Evolutionary conservation across 1,140 invertebrate species (phyloP).

Genomic region (Telenomus remus): DNA sequence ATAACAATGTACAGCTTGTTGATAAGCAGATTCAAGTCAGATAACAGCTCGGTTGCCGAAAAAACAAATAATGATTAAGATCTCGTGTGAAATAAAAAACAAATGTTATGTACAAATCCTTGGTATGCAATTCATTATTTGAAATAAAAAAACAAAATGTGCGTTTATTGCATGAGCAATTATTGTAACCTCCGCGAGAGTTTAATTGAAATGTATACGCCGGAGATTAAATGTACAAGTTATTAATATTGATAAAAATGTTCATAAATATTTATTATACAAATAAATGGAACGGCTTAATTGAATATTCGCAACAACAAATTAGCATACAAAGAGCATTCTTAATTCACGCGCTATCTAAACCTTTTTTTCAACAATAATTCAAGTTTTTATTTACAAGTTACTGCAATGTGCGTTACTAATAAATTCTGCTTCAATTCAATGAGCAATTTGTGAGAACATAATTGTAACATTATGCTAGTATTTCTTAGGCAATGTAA

Average conservation of each 20-base stretch:
- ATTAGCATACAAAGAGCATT: constrained; percentile 33
- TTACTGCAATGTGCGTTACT: too few species aligned
- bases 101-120: too few species aligned
- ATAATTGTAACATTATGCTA: too few species aligned
- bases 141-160: not conserved
- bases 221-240: not conserved
- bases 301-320: constrained; percentile 19
- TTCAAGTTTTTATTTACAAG: too few species aligned
- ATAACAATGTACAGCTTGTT: not conserved
- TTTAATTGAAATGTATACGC: constrained; percentile 10
- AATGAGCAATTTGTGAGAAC: too few species aligned
- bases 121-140: not conserved
- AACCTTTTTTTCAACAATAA: constrained; percentile 17
- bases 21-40: too few species aligned
- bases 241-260: constrained; percentile 23
- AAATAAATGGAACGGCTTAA: constrained; percentile 15
- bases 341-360: constrained; percentile 11
- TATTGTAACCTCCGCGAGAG: not conserved
- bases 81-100: too few species aligned
- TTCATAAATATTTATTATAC: constrained; percentile 29
- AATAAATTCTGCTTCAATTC: too few species aligned
- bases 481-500: too few species aligned
- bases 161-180: not conserved
- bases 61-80: too few species aligned
- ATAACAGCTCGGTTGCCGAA: too few species aligned